Evolutionary conservation across 2,113 vertebrate species (phyloP), one percentile per base, ranked within the genome.

Genomic region (Potamarius usumacintae): DNA sequence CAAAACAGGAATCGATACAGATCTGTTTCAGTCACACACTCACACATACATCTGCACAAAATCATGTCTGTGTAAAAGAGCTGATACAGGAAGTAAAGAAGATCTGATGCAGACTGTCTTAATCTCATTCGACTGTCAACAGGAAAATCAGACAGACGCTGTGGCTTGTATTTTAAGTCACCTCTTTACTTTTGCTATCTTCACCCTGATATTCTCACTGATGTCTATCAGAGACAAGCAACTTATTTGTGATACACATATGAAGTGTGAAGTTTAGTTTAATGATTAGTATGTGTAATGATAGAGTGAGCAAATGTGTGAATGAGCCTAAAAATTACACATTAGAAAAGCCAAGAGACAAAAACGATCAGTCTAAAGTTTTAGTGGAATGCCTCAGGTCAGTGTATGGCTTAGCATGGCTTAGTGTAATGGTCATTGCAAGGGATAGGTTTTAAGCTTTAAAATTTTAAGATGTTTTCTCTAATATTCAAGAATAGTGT

Each of bases 1-100:
- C 93, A 94, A 93, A 91, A 90, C 89, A 90, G 89, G 88, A 87
- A 88, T 86, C 25, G 87, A 87, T 77, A 88, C 86, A 78, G 83
- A 87, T 87, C 81, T 82, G 63, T 80, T 20, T 80, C 17, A 57
- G 50, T 84, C 65, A 52, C 65, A 71, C 83, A 72, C 52, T 50
- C 34, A 48, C 42, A 55, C 48, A 69, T 50, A 71, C 82, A 71
- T 25, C 42, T 50, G 12, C 83, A 84, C 52, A 84, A 30, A 79
- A 63, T 93, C 90, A 91, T 88, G 89, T 87, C 85, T 85, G 60
- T 87, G 48, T 86, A 89, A 87, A 77, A 88, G 65, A 78, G 60
- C n/a, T 69, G 83, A 81, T 60, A 86, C 84, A 74, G 72, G 74
- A 87, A 82, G 55, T 52, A 53, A 74, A 76, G 50, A 72, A 85